These are phyloP conservation scores for Anthoscopus minutus DNA, from an alignment of 2,113 vertebrate species.

Conservation along the genomic window DNA sequence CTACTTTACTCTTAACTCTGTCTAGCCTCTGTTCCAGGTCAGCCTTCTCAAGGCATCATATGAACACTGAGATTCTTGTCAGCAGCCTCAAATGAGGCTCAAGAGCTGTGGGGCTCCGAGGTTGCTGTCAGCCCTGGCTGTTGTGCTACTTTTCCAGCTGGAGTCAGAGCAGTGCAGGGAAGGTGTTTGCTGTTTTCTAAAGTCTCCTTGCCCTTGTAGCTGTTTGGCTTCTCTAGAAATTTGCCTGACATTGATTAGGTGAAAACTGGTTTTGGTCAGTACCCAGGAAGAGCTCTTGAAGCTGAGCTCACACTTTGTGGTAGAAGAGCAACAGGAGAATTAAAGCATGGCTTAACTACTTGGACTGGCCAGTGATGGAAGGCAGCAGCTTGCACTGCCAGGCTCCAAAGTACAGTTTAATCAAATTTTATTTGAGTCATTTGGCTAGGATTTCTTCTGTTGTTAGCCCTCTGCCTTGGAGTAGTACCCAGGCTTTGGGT, in stretches of 20 bases:
- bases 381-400: neutral
- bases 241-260: neutral
- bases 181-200: neutral
- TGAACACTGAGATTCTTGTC: neutral
- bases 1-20: no score
- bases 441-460: neutral
- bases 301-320: neutral
- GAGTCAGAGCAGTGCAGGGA: neutral
- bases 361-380: neutral
- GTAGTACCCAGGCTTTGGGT: neutral
- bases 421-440: neutral
- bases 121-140: neutral
- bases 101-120: fast-evolving
- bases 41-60: no score
- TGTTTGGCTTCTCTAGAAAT: neutral
- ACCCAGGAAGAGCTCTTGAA: neutral
- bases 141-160: neutral
- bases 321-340: neutral
- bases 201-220: neutral
- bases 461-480: neutral
- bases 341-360: neutral
- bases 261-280: neutral
- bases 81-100: neutral
- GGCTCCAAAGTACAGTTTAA: neutral
- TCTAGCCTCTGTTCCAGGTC: no score